phyloP scores from a whole-genome alignment of 2,113 vertebrate genomes.

The Hypanus sabinus region DNA sequence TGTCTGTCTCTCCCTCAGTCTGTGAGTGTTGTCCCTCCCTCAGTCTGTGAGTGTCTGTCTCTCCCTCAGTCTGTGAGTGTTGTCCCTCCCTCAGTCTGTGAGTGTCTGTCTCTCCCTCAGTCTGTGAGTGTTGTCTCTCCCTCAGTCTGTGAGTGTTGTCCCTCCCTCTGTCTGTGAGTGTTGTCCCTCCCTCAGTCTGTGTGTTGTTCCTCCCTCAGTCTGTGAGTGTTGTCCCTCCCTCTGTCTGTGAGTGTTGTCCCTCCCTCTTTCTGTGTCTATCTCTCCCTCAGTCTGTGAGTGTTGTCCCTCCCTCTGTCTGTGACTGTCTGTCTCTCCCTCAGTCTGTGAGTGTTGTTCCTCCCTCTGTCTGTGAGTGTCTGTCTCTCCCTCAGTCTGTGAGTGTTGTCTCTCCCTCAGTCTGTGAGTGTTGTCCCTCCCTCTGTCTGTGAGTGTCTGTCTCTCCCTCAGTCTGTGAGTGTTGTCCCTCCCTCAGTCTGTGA shows the following conservation, averaged over 20 bases:
- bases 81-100: neutral
- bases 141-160: neutral
- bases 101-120: no score
- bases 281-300: neutral
- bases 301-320: no score
- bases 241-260: neutral
- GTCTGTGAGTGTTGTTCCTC: neutral
- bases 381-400: neutral
- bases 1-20: neutral
- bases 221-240: neutral
- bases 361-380: neutral
- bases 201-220: no score
- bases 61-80: neutral
- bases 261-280: no score
- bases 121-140: no score
- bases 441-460: no score
- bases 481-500: neutral
- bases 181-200: neutral
- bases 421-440: neutral
- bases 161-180: neutral
- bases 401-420: no score
- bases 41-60: neutral
- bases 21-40: neutral
- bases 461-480: no score
- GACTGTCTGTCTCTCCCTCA: no score